phyloP scores from a whole-genome alignment of 2,888 invertebrate species.

The Erynnis tages region DNA sequence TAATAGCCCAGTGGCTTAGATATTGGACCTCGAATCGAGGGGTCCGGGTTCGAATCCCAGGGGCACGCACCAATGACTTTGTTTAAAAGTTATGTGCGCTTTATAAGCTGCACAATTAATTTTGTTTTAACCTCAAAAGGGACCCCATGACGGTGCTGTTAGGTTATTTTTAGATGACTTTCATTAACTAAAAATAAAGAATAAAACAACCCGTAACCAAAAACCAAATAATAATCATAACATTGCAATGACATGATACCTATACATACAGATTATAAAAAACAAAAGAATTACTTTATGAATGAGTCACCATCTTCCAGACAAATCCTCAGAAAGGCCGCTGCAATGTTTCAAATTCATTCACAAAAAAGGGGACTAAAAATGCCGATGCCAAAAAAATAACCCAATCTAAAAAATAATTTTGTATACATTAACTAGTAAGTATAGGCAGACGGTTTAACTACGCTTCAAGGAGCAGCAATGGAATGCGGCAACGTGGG shows the following conservation, averaged over 20 bases:
- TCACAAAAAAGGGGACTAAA: constrained; percentile 26
- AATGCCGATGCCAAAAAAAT: constrained; percentile 13
- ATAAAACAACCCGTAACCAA: not conserved
- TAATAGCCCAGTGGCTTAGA: too few species aligned
- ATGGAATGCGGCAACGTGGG: not conserved
- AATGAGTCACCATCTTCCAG: constrained; percentile 28
- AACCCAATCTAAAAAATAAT: not conserved
- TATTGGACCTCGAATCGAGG: too few species aligned
- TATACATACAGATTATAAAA: not conserved
- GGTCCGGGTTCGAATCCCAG: too few species aligned
- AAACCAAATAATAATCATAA: not conserved
- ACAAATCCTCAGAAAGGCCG: constrained; percentile 22
- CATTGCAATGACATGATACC: not conserved
- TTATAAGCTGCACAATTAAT: too few species aligned
- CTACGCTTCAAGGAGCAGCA: not conserved
- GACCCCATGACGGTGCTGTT: too few species aligned
- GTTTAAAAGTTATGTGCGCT: too few species aligned
- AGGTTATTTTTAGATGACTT: too few species aligned
- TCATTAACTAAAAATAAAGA: too few species aligned
- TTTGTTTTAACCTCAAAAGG: too few species aligned
- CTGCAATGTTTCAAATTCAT: constrained; percentile 27
- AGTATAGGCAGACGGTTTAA: not conserved
- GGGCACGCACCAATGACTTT: too few species aligned
- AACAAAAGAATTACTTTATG: constrained; percentile 8
- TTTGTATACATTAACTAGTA: constrained; percentile 1